Base-by-base conservation (phyloP, 1,140 invertebrate genomes). In the Elymnias hypermnestra region DNA sequence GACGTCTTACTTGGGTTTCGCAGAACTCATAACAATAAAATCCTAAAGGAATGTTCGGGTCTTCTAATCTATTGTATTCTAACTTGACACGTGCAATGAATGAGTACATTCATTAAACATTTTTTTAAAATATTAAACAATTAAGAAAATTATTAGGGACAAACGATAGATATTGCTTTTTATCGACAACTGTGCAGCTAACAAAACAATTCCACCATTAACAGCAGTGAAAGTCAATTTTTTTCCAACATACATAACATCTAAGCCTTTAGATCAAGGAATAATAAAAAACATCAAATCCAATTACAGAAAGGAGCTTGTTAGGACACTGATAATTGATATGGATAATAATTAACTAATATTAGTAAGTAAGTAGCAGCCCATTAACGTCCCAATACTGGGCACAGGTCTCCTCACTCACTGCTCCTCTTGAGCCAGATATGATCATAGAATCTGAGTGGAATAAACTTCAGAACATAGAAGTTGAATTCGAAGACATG, bases 141-240 rank as follows among this genome's bases (percentile, higher is more conserved):
- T 4, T 21, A 58, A 57, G 12, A 47, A 64, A 43, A 67, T 75
- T 56, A 37, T 46, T 29, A 62, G 17, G 17, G 35, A 73, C 47
- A 77, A 76, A 53, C 40, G 77, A 49, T 81, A 86, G 62, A 83
- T 85, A 43, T 42, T 87, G 5, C 46, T 89, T 17, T 73, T 88
- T 44, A 57, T 88, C 33, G 83, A 89, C 51, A 88, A 88, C 54
- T 87, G 74, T 59, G 49, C 74, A 33, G 68, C 82, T 35, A 72
- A 46, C 33, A 10, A 25, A 2, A 22, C 26, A 6, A 56, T 54
- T 10, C 51, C 50, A 10, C 45, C 22, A 50, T 44, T 62, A 40
- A 54, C 55, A 36, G 50, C 54, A 50, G 47, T 62, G 22, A 60
- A 22, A 53, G 51, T 65, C 5, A 29, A 29, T 2, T 29, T 13